Evolutionary conservation across 2,797 vertebrate species (phyloP), one percentile per base, ranked within the genome.

Genomic region (Trachops cirrhosus): DNA sequence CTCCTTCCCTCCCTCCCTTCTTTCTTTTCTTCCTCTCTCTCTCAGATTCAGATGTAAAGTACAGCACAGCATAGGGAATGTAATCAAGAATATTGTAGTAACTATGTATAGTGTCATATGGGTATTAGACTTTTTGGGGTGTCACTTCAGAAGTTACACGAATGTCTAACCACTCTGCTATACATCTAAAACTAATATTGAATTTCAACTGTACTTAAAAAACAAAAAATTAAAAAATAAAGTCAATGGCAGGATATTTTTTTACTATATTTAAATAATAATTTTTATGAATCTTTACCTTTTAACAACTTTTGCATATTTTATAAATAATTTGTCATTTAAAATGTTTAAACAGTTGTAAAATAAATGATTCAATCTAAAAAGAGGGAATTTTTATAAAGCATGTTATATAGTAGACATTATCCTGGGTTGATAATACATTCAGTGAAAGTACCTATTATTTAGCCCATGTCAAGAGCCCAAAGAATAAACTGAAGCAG

Each of bases 251-350:
- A 37, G 34, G 21, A 39, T 54, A 79, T 22, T 26, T 50, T 26
- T 67, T n/a, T 84, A 50, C 44, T 50, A 11, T 78, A 37, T 80
- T 88, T 79, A 73, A 85, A 95, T 91, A 57, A 48, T 75, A 85
- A 29, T 95, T 91, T 96, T 44, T 50, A 48, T 77, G n/a, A 22
- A 18, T 64, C 32, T 67, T 95, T 95, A 44, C 44, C 24, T 89
- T 85, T 59, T 85, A 90, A 48, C 4, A 70, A 39, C 6, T 34
- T 80, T 91, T 73, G 21, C 34, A 9, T 34, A 52, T 84, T 50
- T 92, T 74, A 52, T 57, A 34, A 85, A 71, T 74, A 46, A 44
- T 5, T 91, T 34, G 0, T 39, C 37, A 68, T 48, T 77, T 80
- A 77, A 82, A 84, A 74, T 87, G 19, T 89, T 75, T 32, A 87